A percentile compares a stretch with the other conserved stretches of the same genome.
Conservation (phyloP, 2,888 invertebrate species). For the Allolobophora icterica region DNA sequence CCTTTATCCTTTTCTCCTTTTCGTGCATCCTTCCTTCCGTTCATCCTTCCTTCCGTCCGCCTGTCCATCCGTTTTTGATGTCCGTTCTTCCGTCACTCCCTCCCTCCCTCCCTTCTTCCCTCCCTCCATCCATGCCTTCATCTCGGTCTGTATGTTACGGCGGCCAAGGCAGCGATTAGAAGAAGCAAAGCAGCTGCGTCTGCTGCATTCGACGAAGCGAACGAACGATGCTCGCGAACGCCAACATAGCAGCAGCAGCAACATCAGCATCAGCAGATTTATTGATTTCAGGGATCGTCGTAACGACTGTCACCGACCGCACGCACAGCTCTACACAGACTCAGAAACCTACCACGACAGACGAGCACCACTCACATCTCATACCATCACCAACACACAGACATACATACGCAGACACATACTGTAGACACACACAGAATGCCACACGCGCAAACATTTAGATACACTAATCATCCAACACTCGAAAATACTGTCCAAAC, state of each 20-base stretch:
- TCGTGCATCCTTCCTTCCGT: too few relatives aligned
- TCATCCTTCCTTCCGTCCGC: too few relatives aligned
- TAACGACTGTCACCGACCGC: neutral
- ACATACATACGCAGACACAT: neutral
- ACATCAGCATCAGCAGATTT: neutral
- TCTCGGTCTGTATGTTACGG: neutral
- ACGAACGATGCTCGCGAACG: neutral
- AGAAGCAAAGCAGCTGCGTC: neutral
- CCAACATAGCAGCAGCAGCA: neutral
- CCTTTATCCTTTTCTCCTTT: too few relatives aligned
- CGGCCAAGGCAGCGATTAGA: neutral
- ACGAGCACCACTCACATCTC: neutral
- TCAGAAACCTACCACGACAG: neutral
- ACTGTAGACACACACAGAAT: neutral
- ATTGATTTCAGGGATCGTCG: neutral
- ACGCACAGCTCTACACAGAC: neutral
- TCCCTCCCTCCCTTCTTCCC: neutral
- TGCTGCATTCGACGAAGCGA: neutral
- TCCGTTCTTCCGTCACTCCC: neutral
- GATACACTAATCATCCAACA: neutral
- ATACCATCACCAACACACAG: neutral
- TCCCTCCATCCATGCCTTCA: neutral
- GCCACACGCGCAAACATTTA: neutral
- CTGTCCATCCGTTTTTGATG: neutral
- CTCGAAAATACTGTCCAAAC: neutral